Conservation (phyloP, 2,797 vertebrate genomes). For the Pristis pectinata region DNA sequence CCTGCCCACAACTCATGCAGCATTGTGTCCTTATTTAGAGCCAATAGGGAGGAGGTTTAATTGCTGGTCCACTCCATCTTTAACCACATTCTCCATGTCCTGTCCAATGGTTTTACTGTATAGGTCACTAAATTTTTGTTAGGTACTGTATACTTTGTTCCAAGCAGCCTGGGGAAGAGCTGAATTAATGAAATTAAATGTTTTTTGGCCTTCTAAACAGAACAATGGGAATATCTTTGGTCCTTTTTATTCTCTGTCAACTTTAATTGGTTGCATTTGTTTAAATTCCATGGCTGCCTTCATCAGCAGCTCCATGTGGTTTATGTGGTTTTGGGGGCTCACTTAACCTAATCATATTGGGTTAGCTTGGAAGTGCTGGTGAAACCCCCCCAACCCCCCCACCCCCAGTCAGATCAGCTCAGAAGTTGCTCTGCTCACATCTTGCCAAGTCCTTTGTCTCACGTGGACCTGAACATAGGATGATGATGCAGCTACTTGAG, state of each 20-base stretch:
- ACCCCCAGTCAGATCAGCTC: neutral
- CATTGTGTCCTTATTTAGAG: neutral
- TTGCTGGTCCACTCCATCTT: neutral
- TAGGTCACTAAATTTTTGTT: neutral
- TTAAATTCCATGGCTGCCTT: neutral
- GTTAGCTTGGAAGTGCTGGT: neutral
- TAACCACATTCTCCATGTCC: neutral
- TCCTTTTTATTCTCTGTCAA: neutral
- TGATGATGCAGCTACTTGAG: too few species aligned
- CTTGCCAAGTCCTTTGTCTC: neutral
- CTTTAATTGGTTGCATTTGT: neutral
- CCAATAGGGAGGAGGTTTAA: neutral
- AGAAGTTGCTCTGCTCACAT: neutral
- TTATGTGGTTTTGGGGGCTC: neutral
- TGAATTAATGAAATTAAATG: neutral
- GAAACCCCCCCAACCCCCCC: neutral
- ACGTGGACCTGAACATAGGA: neutral
- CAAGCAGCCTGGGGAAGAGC: neutral
- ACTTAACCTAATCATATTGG: neutral
- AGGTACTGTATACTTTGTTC: neutral
- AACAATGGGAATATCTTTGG: neutral
- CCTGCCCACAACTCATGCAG: neutral
- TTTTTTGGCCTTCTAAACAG: neutral
- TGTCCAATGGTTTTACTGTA: neutral
- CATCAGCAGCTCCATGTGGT: neutral